Evolutionary conservation across 1,140 invertebrate genomes (phyloP).

Genomic region (Tetraneura akinire): DNA sequence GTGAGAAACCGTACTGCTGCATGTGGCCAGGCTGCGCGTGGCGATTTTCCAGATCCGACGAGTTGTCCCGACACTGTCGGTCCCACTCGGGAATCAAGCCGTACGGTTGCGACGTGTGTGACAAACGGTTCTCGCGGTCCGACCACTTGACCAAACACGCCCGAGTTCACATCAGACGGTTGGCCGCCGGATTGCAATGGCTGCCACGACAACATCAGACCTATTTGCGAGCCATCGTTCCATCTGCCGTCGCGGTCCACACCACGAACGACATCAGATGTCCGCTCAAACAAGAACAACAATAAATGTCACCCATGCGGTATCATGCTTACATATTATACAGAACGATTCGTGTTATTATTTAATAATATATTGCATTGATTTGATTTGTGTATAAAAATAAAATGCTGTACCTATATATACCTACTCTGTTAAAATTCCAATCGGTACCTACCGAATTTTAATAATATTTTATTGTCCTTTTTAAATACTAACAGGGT

Average conservation of each 20-base stretch:
- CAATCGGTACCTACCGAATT: too few relatives aligned
- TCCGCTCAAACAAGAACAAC: neutral
- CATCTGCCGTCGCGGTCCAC: neutral
- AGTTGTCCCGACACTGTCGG: constrained; percentile 72
- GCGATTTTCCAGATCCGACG: constrained; percentile 92
- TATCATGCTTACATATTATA: too few relatives aligned
- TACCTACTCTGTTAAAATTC: too few relatives aligned
- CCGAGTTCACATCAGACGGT: constrained; percentile 69
- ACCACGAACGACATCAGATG: neutral
- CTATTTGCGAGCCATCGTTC: neutral
- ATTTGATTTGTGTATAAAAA: too few relatives aligned
- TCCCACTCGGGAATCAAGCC: constrained; percentile 76
- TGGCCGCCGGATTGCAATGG: neutral
- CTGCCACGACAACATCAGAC: too few relatives aligned
- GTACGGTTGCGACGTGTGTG: constrained; percentile 80
- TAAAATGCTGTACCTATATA: too few relatives aligned
- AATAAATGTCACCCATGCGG: too few relatives aligned
- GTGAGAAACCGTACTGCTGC: constrained; percentile 90
- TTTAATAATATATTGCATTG: too few relatives aligned
- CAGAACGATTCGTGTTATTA: too few relatives aligned
- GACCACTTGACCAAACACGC: constrained; percentile 89
- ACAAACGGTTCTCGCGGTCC: constrained; percentile 83
- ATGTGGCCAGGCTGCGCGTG: constrained; percentile 91
- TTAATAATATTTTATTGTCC: too few relatives aligned
- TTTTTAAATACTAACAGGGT: too few relatives aligned